A percentile compares a stretch with the other conserved stretches of the same genome.
These are phyloP conservation scores for Parnassius apollo DNA, from an alignment of 2,888 invertebrate genomes.

Conservation along the genomic window DNA sequence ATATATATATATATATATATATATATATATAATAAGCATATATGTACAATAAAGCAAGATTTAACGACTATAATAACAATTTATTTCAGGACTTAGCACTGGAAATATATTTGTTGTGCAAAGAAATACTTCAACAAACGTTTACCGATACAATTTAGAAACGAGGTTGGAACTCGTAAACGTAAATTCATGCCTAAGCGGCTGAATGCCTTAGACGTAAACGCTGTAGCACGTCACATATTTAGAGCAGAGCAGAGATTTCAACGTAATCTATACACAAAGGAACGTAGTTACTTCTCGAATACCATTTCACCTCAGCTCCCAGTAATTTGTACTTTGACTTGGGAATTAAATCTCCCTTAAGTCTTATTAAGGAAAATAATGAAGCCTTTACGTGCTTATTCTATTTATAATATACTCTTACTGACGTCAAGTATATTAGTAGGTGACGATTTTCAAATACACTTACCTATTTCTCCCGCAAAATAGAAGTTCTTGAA, in stretches of 20 bases:
- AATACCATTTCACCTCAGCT: slow-evolving; percentile 44
- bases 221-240: slow-evolving; percentile 49
- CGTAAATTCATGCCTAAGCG: slow-evolving; percentile 57
- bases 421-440: too few species aligned
- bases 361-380: slow-evolving; percentile 30
- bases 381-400: too few species aligned
- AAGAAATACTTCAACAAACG: slow-evolving; percentile 45
- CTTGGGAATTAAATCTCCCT: slow-evolving; percentile 49
- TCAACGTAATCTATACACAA: slow-evolving; percentile 45
- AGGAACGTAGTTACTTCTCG: slow-evolving; percentile 39
- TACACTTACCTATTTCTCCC: too few species aligned
- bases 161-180: slow-evolving; percentile 49
- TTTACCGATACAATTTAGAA: slow-evolving; percentile 49
- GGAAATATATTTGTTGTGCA: slow-evolving; percentile 37
- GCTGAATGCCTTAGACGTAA: slow-evolving; percentile 47
- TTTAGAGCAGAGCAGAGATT: slow-evolving; percentile 45
- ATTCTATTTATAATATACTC: too few species aligned
- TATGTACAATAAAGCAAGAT: too few species aligned
- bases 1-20: too few species aligned
- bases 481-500: too few species aligned
- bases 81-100: not conserved
- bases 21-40: too few species aligned
- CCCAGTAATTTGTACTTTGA: slow-evolving; percentile 51
- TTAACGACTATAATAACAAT: too few species aligned
- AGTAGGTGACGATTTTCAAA: too few species aligned